phyloP scores from a whole-genome alignment of 2,888 invertebrate species.

The Scelioninae gen. 1 region DNA sequence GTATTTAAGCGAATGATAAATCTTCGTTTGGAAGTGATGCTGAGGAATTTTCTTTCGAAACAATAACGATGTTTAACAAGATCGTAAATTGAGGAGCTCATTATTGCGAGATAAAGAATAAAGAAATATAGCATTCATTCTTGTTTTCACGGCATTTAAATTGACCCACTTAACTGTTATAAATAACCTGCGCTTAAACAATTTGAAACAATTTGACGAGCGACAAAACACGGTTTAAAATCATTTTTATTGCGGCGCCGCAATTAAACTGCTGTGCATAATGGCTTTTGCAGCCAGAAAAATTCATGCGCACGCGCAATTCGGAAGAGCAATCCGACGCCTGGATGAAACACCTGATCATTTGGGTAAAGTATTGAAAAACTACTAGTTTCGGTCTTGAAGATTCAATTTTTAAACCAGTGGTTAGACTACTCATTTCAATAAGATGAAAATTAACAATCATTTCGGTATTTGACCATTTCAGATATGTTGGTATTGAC shows the following conservation, averaged over 20 bases:
- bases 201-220: constrained; percentile 37
- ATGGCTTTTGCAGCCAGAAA: constrained; percentile 25
- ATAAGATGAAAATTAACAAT: no score
- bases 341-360: no score
- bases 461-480: no score
- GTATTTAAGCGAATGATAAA: no score
- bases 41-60: constrained; percentile 8
- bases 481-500: no score
- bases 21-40: not conserved
- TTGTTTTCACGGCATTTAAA: constrained; percentile 22
- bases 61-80: constrained; percentile 32
- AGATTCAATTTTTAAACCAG: no score
- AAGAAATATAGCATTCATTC: constrained; percentile 14
- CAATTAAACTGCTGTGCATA: constrained; percentile 39
- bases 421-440: no score
- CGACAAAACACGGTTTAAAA: constrained; percentile 25
- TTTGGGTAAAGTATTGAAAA: no score
- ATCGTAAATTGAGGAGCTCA: constrained; percentile 27
- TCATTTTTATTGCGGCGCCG: constrained; percentile 37
- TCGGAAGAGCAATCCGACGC: not conserved
- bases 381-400: no score
- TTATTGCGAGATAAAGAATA: constrained; percentile 25
- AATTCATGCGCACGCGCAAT: not conserved
- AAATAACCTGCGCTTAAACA: constrained; percentile 27
- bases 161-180: constrained; percentile 25